phyloP scores from a whole-genome alignment of 2,888 invertebrate genomes.

The Caenorhabditis wallacei region DNA sequence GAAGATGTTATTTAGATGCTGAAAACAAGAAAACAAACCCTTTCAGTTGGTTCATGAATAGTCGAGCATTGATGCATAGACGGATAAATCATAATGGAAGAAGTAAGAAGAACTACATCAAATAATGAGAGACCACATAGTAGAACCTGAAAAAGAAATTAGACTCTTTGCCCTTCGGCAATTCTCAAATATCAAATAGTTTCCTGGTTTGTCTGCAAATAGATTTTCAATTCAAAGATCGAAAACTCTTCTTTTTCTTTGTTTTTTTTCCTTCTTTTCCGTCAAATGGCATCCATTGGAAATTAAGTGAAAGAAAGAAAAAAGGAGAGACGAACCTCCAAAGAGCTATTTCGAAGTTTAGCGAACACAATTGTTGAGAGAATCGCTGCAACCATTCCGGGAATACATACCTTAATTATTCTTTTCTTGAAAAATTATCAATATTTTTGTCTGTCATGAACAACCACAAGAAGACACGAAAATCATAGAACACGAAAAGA shows the following conservation, averaged over 20 bases:
- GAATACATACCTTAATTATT: conserved; percentile 63
- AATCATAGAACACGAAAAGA: no score
- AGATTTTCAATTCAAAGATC: conserved; percentile 10
- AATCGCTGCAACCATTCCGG: conserved; percentile 65
- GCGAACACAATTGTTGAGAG: conserved; percentile 67
- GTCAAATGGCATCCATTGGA: conserved; percentile 3
- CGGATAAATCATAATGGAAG: conserved; percentile 70
- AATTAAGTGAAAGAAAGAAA: background rate
- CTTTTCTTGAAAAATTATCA: background rate
- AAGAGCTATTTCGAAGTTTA: conserved; percentile 56
- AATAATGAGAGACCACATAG: conserved; percentile 68
- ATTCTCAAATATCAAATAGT: background rate
- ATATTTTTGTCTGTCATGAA: background rate
- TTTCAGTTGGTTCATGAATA: conserved; percentile 36
- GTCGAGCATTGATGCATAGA: conserved; percentile 66
- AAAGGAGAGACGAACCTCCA: conserved; percentile 45
- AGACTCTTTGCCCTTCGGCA: background rate
- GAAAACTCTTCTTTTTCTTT: background rate
- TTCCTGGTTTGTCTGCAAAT: background rate
- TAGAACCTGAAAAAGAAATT: conserved; percentile 53
- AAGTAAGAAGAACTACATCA: conserved; percentile 65
- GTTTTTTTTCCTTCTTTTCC: background rate
- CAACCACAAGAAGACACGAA: background rate
- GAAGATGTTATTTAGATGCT: background rate
- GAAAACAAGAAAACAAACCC: background rate